A percentile compares a stretch with the other conserved stretches of the same genome.
Conservation (phyloP, 2,113 vertebrate species). For the Mystacornis crossleyi region DNA sequence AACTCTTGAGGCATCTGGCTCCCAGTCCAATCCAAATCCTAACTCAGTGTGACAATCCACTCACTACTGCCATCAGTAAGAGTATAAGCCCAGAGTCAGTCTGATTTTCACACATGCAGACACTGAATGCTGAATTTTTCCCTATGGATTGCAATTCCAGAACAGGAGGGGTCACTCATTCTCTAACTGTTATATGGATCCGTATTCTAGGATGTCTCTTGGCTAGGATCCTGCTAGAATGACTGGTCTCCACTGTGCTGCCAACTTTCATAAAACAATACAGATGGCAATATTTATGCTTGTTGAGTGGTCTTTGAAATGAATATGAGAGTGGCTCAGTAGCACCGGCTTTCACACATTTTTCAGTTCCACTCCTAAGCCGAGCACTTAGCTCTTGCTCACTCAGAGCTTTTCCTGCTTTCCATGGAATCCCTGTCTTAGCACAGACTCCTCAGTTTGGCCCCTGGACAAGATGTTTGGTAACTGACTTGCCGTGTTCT, state of each 20-base stretch:
- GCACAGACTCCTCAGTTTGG: background rate
- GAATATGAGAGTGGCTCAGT: background rate
- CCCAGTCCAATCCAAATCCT: background rate
- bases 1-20: background rate
- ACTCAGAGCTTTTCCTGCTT: background rate
- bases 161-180: background rate
- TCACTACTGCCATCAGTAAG: background rate
- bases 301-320: conserved; percentile 18
- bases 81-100: background rate
- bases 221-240: background rate
- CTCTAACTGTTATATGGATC: background rate
- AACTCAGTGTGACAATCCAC: background rate
- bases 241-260: background rate
- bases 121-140: background rate
- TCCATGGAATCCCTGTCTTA: background rate
- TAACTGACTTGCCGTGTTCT: background rate
- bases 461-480: background rate
- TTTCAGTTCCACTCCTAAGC: background rate
- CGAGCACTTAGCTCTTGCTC: background rate
- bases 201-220: background rate
- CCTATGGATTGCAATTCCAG: background rate
- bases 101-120: background rate
- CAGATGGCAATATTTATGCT: conserved; percentile 49
- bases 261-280: conserved; percentile 24
- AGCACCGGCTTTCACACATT: background rate